Percentiles rank a stretch among this genome's conserved stretches.
phyloP scores from a whole-genome alignment of 2,888 invertebrate species.

The Drosophila maculinotata region DNA sequence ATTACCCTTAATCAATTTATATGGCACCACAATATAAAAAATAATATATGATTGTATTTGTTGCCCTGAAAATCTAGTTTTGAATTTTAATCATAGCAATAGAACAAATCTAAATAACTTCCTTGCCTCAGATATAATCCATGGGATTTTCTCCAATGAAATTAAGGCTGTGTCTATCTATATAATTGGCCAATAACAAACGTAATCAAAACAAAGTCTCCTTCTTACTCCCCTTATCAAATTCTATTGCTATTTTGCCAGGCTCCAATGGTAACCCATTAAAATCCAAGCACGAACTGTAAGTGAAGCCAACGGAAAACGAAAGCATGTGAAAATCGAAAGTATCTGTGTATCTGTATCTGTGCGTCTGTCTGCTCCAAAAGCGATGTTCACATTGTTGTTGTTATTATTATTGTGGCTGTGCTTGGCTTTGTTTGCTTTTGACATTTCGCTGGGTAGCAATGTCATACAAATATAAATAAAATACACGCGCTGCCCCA shows the following conservation, averaged over 20 bases:
- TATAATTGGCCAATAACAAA: not conserved
- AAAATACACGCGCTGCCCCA: constrained; percentile 55
- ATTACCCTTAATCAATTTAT: too few species aligned
- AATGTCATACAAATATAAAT: constrained; percentile 82
- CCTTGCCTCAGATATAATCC: not conserved
- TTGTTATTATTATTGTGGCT: constrained; percentile 49
- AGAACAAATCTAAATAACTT: not conserved
- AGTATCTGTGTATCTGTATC: constrained; percentile 54
- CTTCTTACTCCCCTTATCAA: not conserved
- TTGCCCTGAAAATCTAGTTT: too few species aligned
- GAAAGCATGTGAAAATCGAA: constrained; percentile 66
- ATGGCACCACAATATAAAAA: too few species aligned
- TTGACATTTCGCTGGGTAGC: constrained; percentile 81
- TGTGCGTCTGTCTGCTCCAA: constrained; percentile 40
- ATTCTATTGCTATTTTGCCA: not conserved
- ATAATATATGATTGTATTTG: too few species aligned
- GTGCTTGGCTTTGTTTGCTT: constrained; percentile 70
- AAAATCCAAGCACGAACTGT: constrained; percentile 34
- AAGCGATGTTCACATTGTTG: constrained; percentile 58
- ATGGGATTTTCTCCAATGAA: not conserved
- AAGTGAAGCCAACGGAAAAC: constrained; percentile 46
- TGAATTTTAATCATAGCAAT: too few species aligned
- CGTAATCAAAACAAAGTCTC: constrained; percentile 23
- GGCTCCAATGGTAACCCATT: constrained; percentile 23
- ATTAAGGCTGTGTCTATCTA: constrained; percentile 2